Base-by-base conservation (phyloP, 2,797 vertebrate species). In the Acanthiza pusilla region DNA sequence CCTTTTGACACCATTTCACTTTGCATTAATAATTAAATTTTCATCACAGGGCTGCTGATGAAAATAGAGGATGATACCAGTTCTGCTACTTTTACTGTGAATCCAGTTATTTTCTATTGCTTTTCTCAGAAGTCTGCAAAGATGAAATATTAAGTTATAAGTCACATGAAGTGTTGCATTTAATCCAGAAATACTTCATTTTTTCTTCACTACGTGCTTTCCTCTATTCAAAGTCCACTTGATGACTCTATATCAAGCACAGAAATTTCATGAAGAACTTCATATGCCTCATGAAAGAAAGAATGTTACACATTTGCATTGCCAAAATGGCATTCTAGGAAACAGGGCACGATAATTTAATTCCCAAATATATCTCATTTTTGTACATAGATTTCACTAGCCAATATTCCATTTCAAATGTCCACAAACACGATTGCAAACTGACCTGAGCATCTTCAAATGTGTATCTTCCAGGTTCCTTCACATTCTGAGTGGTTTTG, bases 401-500 rank as follows among this genome's bases (percentile, higher is more conserved):
- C 11, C 26, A 45, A 29, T 63, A 86, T 50, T 67, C 27, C 40
- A 36, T 62, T 91, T 91, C 30, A 22, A 43, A 84, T 43, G 10
- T 42, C 14, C 18, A 30, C 45, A 54, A 90, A 76, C 6, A 50
- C 5, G 3, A 50, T 3, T 70, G 5, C 11, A 42, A 51, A 95
- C 98, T 93, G 36, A 99, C 99, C 99, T 99, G 99, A 98, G 99
- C 99, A 55, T 99, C 99, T 96, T 99, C 99, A 72, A 99, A 99
- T 10, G 99, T 99, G 32, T 99, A 99, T 93, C 99, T 98, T 67
- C 99, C 99, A 2, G 99, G 99, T 88, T 99, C 99, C 98, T 99
- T 99, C 95, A 99, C 98, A 74, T 99, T 99, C 97, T 99, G 99
- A 27, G 99, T 99, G 89, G 99, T 99, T 98, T 99, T 99, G 98